Evolutionary conservation across 1,140 invertebrate genomes (phyloP).

Genomic region (Drosophila ohnishii): DNA sequence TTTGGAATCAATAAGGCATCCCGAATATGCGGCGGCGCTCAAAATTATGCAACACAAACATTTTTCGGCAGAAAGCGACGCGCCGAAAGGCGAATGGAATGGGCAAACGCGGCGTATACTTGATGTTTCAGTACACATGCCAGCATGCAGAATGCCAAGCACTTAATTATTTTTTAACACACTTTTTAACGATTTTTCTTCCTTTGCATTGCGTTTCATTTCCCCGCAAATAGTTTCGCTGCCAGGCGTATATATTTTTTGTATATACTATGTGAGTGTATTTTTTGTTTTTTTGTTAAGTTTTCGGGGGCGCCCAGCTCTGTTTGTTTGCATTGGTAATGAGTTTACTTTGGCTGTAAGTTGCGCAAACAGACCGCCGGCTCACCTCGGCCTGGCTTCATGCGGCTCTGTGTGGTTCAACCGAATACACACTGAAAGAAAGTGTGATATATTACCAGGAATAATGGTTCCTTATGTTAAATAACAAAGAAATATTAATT

Average conservation of each 20-base stretch:
- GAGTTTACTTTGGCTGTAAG: conserved; percentile 80
- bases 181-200: conserved; percentile 64
- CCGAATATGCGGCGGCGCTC: conserved; percentile 21
- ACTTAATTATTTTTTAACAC: conserved; percentile 70
- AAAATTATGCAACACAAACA: conserved; percentile 49
- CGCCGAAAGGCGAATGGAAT: background rate
- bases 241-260: conserved; percentile 29
- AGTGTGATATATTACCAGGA: background rate
- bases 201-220: conserved; percentile 17
- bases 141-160: conserved; percentile 38
- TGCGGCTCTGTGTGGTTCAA: conserved; percentile 16
- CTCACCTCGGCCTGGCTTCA: conserved; percentile 35
- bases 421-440: background rate
- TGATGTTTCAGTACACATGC: conserved; percentile 38
- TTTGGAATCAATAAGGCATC: conserved; percentile 30
- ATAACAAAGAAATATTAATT: too few relatives aligned
- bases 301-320: conserved; percentile 53
- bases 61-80: conserved; percentile 8
- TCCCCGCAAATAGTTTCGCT: conserved; percentile 61
- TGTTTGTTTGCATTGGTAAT: conserved; percentile 81
- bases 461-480: too few relatives aligned
- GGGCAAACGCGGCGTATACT: conserved; percentile 39
- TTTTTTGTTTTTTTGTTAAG: conserved; percentile 43
- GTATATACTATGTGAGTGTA: background rate
- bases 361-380: conserved; percentile 72